A percentile compares a stretch with the other conserved stretches of the same genome.
Conservation (phyloP, 2,113 vertebrate species). For the Amphiprion ocellaris region DNA sequence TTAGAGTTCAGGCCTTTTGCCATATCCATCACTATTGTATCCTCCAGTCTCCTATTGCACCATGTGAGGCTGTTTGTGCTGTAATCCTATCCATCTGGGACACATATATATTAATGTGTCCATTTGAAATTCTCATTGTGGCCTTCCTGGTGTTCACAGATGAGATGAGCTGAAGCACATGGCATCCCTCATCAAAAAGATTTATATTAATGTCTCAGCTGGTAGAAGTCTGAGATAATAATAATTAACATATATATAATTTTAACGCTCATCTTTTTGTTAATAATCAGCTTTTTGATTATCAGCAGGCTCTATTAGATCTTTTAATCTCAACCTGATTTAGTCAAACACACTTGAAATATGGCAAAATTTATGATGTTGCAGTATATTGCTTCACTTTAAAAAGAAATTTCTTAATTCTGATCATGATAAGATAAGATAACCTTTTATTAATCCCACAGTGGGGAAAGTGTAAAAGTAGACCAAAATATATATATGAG, state of each 20-base stretch:
- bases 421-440: no score
- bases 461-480: no score
- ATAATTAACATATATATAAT: not conserved
- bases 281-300: not conserved
- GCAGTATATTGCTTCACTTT: no score
- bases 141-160: conserved; percentile 32
- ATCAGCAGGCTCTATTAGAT: not conserved
- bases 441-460: no score
- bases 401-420: no score
- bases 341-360: no score
- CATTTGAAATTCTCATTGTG: conserved; percentile 42
- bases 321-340: not conserved
- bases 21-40: conserved; percentile 34
- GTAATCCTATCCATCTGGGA: conserved; percentile 52
- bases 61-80: conserved; percentile 32
- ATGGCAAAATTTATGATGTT: no score
- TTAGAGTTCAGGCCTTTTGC: conserved; percentile 43
- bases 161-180: conserved; percentile 54
- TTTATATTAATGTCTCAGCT: conserved; percentile 51
- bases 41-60: conserved; percentile 6
- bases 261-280: not conserved
- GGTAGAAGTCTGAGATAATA: not conserved
- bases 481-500: no score
- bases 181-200: conserved; percentile 43
- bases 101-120: conserved; percentile 23